Percentiles rank a stretch among this genome's conserved stretches.
These are phyloP conservation scores for Aphaenogaster floridana DNA, from an alignment of 1,140 invertebrate species.

Conservation along the genomic window DNA sequence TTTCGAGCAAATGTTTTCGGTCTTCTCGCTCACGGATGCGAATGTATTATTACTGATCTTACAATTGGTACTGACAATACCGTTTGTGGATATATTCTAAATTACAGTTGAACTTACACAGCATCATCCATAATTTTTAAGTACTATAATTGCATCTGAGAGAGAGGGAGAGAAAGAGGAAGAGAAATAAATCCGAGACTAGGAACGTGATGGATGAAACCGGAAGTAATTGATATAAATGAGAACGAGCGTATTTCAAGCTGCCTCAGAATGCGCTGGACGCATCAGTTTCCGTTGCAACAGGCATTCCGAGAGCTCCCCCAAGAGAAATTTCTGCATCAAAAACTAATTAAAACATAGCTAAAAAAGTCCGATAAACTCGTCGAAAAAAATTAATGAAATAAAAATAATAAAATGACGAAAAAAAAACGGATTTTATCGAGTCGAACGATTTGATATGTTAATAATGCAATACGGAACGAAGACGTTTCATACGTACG, in stretches of 20 bases:
- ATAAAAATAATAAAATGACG: background rate
- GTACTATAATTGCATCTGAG: background rate
- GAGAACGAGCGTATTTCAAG: background rate
- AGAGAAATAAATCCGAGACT: background rate
- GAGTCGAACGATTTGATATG: background rate
- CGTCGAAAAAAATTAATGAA: conserved; percentile 3
- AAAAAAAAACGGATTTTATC: background rate
- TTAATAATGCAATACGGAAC: background rate
- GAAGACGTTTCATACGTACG: background rate
- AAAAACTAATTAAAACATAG: conserved; percentile 12
- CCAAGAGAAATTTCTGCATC: background rate
- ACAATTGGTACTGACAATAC: background rate
- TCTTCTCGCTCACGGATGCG: background rate
- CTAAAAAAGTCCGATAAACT: background rate
- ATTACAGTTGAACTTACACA: background rate
- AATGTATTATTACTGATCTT: background rate
- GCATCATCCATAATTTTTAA: background rate
- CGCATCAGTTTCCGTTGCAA: background rate
- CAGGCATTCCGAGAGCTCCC: background rate
- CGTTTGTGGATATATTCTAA: background rate
- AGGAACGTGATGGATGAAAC: background rate
- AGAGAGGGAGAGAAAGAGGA: background rate
- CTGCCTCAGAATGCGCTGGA: background rate
- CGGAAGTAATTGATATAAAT: conserved; percentile 7
- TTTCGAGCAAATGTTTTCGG: background rate